Percentiles rank a stretch among this genome's conserved stretches.
phyloP scores from a whole-genome alignment of 2,797 vertebrate genomes.

The Gephyroberyx darwinii region DNA sequence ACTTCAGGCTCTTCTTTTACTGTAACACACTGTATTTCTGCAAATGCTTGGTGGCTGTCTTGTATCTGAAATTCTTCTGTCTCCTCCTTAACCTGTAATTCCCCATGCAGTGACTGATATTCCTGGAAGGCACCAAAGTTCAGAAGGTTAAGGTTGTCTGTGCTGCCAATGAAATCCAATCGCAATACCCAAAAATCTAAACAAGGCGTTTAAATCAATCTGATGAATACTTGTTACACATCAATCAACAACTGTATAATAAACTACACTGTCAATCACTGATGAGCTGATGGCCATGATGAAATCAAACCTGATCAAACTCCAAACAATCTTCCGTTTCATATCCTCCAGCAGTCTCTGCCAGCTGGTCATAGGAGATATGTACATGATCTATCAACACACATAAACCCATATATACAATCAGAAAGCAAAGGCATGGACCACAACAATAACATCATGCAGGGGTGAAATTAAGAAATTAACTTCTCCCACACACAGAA shows the following conservation, averaged over 20 bases:
- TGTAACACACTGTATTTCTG: conserved; percentile 9
- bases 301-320: conserved; percentile 52
- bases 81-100: conserved; percentile 2
- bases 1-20: conserved; percentile 6
- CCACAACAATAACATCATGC: neutral
- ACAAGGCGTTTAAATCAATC: conserved; percentile 16
- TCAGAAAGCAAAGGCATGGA: neutral
- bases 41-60: conserved; percentile 9
- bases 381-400: neutral
- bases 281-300: conserved; percentile 13
- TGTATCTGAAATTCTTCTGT: conserved; percentile 20
- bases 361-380: conserved; percentile 16
- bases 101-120: neutral
- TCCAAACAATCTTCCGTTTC: conserved; percentile 41
- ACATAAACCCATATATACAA: conserved; percentile 5
- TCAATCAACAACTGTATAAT: conserved; percentile 37
- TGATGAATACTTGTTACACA: conserved; percentile 14
- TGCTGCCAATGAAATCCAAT: conserved; percentile 1
- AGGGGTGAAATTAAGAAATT: neutral
- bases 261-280: conserved; percentile 2
- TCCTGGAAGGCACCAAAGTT: neutral
- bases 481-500: neutral
- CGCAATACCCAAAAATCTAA: conserved; percentile 4
- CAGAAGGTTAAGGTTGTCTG: neutral
- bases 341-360: conserved; percentile 32